Base-by-base conservation (phyloP, 2,888 invertebrate genomes). In the Alviniconcha strummeri region DNA sequence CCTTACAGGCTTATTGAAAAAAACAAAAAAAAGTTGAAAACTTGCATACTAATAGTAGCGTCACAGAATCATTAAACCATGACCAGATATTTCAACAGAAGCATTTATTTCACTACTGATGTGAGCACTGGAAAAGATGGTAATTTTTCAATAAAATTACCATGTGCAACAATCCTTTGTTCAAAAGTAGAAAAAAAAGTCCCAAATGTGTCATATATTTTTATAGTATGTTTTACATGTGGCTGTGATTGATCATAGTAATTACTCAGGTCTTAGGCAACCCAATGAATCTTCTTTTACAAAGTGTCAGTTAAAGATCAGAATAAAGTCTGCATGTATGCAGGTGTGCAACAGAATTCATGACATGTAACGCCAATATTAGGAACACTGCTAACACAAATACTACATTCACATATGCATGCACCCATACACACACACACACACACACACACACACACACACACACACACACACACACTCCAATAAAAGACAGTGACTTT, bases 401-500 rank as follows among this genome's bases (percentile, higher is more conserved):
- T 36, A 36, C 36, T 36, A 36, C 36, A 36, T 36, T 36, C 76
- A 75, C 60, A 67, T 54, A 64, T 55, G 15, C 75, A 82, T 64
- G 36, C 82, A 82, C 82, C 36, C 75, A 64, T 17, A 56, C 64
- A 60, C 82, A 64, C 54, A 64, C 64, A 82, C 72, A 72, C 56
- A 72, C 56, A 72, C 72, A 81, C n/a, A 78, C 78, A 78, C n/a
- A 57, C 64, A 3, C 64, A 64, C 64, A 64, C 64, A 3, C 64
- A 64, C 64, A 78, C 78, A 78, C n/a, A 57, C 64, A 3, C 64
- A 64, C 64, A 64, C 64, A 3, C 64, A 64, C 64, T 13, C 64
- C 64, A 64, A 9, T 64, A 64, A 64, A 64, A 64, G 11, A 13
- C 15, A 64, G 11, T 64, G 11, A 64, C 64, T 3, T 15, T 64